Conservation (phyloP, 2,113 vertebrate species). For the Tricholaema leucomelas region DNA sequence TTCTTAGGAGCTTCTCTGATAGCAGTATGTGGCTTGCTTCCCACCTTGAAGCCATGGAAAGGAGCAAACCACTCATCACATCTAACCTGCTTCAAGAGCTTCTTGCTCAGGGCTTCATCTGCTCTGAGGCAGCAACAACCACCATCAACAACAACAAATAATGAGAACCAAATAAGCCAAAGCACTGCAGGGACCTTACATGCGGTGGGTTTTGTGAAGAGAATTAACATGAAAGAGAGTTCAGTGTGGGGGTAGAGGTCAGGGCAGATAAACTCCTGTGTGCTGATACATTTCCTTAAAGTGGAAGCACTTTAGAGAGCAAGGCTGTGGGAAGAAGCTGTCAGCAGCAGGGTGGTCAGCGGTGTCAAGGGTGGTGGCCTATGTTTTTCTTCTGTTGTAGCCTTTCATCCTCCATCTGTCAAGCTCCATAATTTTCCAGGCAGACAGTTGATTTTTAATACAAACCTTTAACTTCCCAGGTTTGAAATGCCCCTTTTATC, state of each 20-base stretch:
- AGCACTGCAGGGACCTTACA: constrained; percentile 71
- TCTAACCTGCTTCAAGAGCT: constrained; percentile 10
- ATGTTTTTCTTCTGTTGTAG: constrained; percentile 69
- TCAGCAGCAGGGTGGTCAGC: constrained; percentile 59
- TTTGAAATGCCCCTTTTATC: constrained; percentile 6
- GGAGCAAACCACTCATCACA: not conserved
- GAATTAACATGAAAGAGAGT: constrained; percentile 79
- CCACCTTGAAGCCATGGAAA: not conserved
- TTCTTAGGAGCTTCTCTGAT: not conserved
- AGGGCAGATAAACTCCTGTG: constrained; percentile 79
- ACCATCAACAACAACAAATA: not conserved
- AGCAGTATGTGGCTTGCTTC: not conserved
- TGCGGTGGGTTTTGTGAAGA: constrained; percentile 74
- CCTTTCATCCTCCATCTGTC: constrained; percentile 74
- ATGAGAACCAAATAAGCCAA: constrained; percentile 67
- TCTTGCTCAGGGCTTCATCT: constrained; percentile 39
- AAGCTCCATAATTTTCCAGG: constrained; percentile 68
- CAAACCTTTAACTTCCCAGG: constrained; percentile 45
- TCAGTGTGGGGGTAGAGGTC: constrained; percentile 74
- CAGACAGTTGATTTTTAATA: constrained; percentile 63
- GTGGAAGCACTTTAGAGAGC: constrained; percentile 65
- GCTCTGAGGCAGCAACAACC: constrained; percentile 7
- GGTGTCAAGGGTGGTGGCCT: constrained; percentile 71
- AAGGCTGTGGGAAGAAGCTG: constrained; percentile 75
- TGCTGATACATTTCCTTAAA: constrained; percentile 78